Evolutionary conservation across 2,113 vertebrate genomes (phyloP), one percentile per base, ranked within the genome.

Genomic region (Onychostruthus taczanowskii): DNA sequence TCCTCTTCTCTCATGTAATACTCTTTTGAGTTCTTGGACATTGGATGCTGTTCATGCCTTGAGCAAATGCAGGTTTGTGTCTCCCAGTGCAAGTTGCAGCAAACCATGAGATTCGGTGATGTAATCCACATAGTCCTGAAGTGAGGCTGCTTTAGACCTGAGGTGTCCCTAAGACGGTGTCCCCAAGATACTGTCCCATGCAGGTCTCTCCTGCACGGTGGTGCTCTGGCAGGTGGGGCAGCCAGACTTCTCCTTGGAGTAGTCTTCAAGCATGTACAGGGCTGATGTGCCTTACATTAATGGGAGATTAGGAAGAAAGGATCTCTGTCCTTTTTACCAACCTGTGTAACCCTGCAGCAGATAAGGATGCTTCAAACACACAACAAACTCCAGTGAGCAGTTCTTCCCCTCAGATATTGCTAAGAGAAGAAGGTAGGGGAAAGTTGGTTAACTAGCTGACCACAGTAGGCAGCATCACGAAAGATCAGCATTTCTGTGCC

Each of bases 181-280:
- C 58, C 33, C 6, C 21, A 39, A 10, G n/a, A 56, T 22, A 69
- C 43, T 11, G 2, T 22, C 31, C 35, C 41, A 3, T 9, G 20
- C 22, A 46, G 16, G 10, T 16, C 31, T 41, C 2, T 24, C 11
- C 22, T n/a, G n/a, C 46, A 11, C 20, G 10, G 12, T 6, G 19
- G 43, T 66, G 61, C 39, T 63, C 21, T 52, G 52, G 23, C 37
- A 56, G 41, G 5, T 3, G 1, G n/a, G 44, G 23, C 44, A 52
- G 35, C 39, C 56, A 31, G 16, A 17, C 53, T 87, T 53, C 39
- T 89, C 73, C 61, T 55, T 2, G 2, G 28, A 23, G 13, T 56
- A 37, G 10, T 75, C 23, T 43, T 43, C 69, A 59, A 41, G 70
- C 49, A 21, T 0, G 1, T 37, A 1, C 9, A 0, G 0, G 3